Conservation (phyloP, 2,888 invertebrate genomes). For the Nowickia ferox region DNA sequence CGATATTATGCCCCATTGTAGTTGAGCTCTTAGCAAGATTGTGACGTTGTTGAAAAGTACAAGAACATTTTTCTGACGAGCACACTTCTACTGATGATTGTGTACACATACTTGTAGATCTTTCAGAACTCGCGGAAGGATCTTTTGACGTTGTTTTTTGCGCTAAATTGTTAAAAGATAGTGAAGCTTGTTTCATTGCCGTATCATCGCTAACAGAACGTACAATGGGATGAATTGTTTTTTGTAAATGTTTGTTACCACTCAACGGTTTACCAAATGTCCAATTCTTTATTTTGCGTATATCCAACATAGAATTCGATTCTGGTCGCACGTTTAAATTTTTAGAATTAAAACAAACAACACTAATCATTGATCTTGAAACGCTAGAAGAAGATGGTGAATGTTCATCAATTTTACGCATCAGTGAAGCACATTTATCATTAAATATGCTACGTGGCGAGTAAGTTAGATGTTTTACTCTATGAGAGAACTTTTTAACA, state of each 20-base stretch:
- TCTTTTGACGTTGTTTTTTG: slow-evolving; percentile 32
- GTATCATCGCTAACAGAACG: slow-evolving; percentile 80
- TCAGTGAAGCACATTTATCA: slow-evolving; percentile 86
- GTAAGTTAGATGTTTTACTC: slow-evolving; percentile 87
- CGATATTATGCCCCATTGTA: neutral
- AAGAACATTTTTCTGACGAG: slow-evolving; percentile 65
- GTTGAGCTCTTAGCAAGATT: neutral
- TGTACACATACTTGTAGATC: slow-evolving; percentile 76
- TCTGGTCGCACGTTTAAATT: slow-evolving; percentile 68
- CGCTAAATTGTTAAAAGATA: slow-evolving; percentile 20
- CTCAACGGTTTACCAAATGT: slow-evolving; percentile 16
- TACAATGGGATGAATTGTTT: slow-evolving; percentile 74
- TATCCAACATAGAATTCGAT: slow-evolving; percentile 67
- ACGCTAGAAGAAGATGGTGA: slow-evolving; percentile 81
- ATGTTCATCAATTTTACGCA: slow-evolving; percentile 84
- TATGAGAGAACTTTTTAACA: slow-evolving; percentile 84
- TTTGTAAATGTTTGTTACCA: slow-evolving; percentile 54
- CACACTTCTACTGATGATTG: slow-evolving; percentile 78
- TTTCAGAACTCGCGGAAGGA: slow-evolving; percentile 61
- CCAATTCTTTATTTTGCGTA: slow-evolving; percentile 73
- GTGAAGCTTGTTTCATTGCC: slow-evolving; percentile 69
- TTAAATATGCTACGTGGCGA: slow-evolving; percentile 86
- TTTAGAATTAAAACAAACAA: slow-evolving; percentile 82
- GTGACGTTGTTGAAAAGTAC: slow-evolving; percentile 22
- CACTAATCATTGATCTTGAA: slow-evolving; percentile 84